Conservation (phyloP, 2,888 invertebrate species). For the Drosophila niveifrons region DNA sequence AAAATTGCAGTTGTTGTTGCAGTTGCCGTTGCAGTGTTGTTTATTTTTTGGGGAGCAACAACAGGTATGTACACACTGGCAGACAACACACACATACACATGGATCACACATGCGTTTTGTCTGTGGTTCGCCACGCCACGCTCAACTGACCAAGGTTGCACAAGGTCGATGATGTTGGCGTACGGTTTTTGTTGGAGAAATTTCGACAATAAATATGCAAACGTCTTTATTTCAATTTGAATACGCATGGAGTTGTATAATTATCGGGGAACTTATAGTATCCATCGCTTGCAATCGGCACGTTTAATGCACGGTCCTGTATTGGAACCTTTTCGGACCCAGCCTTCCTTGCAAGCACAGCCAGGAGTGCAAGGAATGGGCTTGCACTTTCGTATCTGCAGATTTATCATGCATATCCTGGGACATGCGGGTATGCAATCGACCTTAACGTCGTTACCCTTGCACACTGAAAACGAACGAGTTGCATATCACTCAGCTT, state of each 20-base stretch:
- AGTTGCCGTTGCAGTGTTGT: neutral
- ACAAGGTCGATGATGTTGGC: conserved; percentile 41
- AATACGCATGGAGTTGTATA: neutral
- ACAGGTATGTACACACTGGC: conserved; percentile 17
- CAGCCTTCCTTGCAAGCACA: conserved; percentile 34
- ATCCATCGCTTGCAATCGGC: conserved; percentile 41
- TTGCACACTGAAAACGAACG: conserved; percentile 24
- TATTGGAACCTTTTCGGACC: conserved; percentile 15
- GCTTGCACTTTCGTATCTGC: conserved; percentile 17
- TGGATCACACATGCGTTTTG: conserved; percentile 3
- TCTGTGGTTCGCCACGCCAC: conserved; percentile 35
- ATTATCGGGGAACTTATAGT: conserved; percentile 6
- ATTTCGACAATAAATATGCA: conserved; percentile 1
- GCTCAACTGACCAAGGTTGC: conserved; percentile 44
- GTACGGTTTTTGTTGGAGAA: conserved; percentile 20
- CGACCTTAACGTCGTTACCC: conserved; percentile 13
- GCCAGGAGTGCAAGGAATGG: conserved; percentile 17
- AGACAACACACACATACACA: neutral
- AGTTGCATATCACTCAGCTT: neutral
- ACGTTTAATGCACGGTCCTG: conserved; percentile 36
- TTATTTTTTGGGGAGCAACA: conserved; percentile 19
- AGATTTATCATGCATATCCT: conserved; percentile 22
- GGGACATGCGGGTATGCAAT: conserved; percentile 35
- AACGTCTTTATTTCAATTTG: conserved; percentile 2
- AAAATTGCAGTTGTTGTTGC: conserved; percentile 39